Base-by-base conservation (phyloP, 2,797 vertebrate genomes). In the Poeciliopsis gracilis region DNA sequence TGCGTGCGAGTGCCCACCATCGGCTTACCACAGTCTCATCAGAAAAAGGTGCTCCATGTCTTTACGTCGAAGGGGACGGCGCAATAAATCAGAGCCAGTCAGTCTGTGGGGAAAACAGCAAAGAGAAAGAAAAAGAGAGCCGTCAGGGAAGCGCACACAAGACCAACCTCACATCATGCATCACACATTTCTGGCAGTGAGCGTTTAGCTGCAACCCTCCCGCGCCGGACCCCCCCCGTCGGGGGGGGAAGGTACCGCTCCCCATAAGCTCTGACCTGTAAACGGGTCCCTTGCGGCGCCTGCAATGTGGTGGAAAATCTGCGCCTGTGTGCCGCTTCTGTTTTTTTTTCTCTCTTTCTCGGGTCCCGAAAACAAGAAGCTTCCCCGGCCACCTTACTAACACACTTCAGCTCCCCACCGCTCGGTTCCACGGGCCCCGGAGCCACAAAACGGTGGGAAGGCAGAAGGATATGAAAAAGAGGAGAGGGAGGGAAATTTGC, bases 21-120 rank as follows among this genome's bases (percentile, higher is more conserved):
- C 45, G 66, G 90, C 94, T 90, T 82, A 95, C 94, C 93, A 94
- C 90, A 92, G 84, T 86, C 86, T 90, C 92, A 90, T 94, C 87
- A 91, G 91, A 88, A 95, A 94, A 92, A 59, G 88, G 86, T 88
- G 85, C 84, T 90, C 88, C 94, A 95, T 94, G 88, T 83, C 82
- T 87, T 90, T 78, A 71, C 82, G 83, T 82, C 76, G 87, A 89
- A 93, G 91, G 43, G 55, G 78, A 43, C 72, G 28, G 79, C 75
- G 71, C 73, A 86, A 92, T 82, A 78, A 86, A 36, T 86, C 36
- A 15, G 72, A 72, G 71, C 82, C 77, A 76, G 43, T 82, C 78
- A 36, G 78, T 88, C 87, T 93, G 87, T 25, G 51, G 51, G 23
- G 81, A 78, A 80, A 66, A 77, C 69, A 7, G 15, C 57, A 61